Percentiles rank a stretch among this genome's conserved stretches.
phyloP scores from a whole-genome alignment of 1,140 invertebrate genomes.

The Neodiprion fabricii region DNA sequence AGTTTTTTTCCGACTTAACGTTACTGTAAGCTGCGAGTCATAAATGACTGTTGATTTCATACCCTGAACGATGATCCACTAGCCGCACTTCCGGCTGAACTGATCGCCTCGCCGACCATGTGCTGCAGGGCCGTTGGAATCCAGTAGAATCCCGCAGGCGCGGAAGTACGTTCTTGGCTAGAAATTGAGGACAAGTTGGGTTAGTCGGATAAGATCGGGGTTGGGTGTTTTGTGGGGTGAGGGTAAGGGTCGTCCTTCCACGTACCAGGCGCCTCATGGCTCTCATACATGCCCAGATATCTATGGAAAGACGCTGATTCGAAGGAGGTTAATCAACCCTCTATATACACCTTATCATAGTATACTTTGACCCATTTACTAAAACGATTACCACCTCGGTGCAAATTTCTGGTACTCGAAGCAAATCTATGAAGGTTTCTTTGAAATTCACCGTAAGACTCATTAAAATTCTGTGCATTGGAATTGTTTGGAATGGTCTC shows the following conservation, averaged over 20 bases:
- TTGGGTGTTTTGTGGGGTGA: conserved; percentile 13
- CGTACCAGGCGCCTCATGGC: conserved; percentile 47
- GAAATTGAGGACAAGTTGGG: conserved; percentile 1
- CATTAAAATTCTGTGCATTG: too few species aligned
- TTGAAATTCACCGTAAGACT: too few species aligned
- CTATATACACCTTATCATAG: conserved; percentile 16
- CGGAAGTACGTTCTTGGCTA: neutral
- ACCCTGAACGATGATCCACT: neutral
- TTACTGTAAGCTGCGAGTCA: too few species aligned
- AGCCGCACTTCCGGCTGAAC: conserved; percentile 8
- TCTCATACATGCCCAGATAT: conserved; percentile 36
- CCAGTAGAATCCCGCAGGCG: conserved; percentile 39
- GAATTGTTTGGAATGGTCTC: too few species aligned
- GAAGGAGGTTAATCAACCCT: conserved; percentile 44
- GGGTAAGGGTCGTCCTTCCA: conserved; percentile 20
- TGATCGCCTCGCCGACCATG: conserved; percentile 17
- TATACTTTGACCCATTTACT: conserved; percentile 47
- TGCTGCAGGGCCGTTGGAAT: conserved; percentile 25
- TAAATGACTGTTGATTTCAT: too few species aligned
- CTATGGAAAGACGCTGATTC: conserved; percentile 43
- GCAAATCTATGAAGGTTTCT: too few species aligned
- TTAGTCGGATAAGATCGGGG: conserved; percentile 15
- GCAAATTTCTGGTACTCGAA: too few species aligned
- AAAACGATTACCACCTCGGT: too few species aligned
- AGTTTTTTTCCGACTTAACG: too few species aligned